Evolutionary conservation across 2,888 invertebrate species (phyloP), one percentile per base, ranked within the genome.

Genomic region (Embidobia sp.): DNA sequence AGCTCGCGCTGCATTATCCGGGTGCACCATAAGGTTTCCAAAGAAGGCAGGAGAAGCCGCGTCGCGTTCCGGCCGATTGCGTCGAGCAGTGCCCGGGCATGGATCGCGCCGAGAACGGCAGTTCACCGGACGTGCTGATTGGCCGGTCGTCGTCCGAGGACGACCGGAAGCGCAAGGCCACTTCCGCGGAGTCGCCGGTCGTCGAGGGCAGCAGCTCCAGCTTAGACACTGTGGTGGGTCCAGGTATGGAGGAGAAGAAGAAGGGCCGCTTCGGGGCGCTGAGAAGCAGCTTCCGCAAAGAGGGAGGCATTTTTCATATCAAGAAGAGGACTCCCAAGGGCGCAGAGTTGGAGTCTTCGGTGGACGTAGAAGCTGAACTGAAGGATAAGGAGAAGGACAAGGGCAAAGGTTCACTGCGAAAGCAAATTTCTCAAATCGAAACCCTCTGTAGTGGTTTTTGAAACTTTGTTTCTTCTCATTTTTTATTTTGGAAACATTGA

Each of bases 171-270:
- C 79, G 76, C 29, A 40, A 69, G 33, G 59, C 57, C 44, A 57
- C 69, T 74, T 84, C 83, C 74, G 81, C 83, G 33, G 83, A 84
- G 13, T 82, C 84, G 78, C 77, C 80, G 7, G 82, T 80, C 27
- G 85, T 83, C 13, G 84, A 70, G n/a, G 86, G 82, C 18, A 86
- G 87, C 35, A 86, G 83, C 66, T 86, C 86, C 19, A 87, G 86
- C 27, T 73, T 87, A 77, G 87, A 87, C 70, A 85, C 86, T 0
- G 57, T 85, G 10, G 80, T 82, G 19, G 79, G 79, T 40, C 53
- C 79, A 1, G 69, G 72, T n/a, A 74, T 51, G 64, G 70, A 70
- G 29, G 69, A 70, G 22, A 79, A 79, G 35, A 74, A 53, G 73
- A 85, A 80, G 63, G 84, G 86, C 16, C 81, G 86, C 18, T 86